Conservation (phyloP, 2,113 vertebrate species). For the Rana temporaria region DNA sequence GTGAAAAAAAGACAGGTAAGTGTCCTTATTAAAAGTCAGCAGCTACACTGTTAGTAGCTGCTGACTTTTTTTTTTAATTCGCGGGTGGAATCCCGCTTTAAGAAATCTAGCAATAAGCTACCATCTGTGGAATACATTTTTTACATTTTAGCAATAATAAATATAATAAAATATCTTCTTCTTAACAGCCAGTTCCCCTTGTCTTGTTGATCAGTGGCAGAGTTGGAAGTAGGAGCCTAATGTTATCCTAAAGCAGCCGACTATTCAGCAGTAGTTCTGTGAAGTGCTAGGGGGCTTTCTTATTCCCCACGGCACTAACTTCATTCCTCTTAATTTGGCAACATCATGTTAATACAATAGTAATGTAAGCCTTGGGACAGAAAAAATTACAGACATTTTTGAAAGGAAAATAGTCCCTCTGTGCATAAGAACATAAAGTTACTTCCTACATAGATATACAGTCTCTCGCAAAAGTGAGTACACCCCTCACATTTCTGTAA, state of each 20-base stretch:
- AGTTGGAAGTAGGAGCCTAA: background rate
- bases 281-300: background rate
- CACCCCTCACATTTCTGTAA: no score
- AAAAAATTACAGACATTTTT: constrained; percentile 12
- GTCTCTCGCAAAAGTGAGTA: no score
- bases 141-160: no score
- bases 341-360: constrained; percentile 22
- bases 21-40: no score
- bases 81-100: no score
- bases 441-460: background rate
- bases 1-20: no score
- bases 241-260: background rate
- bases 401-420: background rate
- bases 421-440: background rate
- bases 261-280: background rate
- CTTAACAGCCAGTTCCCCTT: background rate
- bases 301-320: background rate
- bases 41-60: no score
- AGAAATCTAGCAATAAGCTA: no score
- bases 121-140: no score
- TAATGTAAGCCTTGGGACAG: constrained; percentile 16
- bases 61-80: no score
- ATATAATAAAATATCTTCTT: no score
- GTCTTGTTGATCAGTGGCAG: background rate
- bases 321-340: background rate